A percentile compares a stretch with the other conserved stretches of the same genome.
phyloP scores from a whole-genome alignment of 30 jellyfish, hydroid and myxozoan genomes.

The Hydractinia symbiolongicarpus region DNA sequence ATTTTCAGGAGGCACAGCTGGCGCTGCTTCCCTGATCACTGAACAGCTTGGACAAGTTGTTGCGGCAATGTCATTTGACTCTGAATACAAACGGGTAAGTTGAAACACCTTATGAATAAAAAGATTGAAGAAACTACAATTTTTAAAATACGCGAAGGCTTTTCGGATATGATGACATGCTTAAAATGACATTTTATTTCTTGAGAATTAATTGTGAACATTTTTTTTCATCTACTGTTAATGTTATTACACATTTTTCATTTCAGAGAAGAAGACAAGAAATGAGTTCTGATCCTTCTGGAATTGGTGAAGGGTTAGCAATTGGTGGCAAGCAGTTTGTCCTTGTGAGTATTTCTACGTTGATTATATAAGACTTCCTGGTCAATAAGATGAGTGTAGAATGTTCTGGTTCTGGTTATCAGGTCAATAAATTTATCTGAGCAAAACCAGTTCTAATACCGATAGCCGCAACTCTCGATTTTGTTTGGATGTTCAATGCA shows the following conservation, averaged over 20 bases:
- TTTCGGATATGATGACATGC: neutral
- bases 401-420: too few relatives aligned
- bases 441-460: neutral
- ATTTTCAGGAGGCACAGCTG: slow-evolving; percentile 35
- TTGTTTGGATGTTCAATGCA: neutral
- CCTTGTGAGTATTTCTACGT: slow-evolving; percentile 14
- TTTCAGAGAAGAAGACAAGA: slow-evolving; percentile 27
- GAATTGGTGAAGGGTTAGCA: slow-evolving; percentile 32
- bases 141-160: neutral
- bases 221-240: neutral
- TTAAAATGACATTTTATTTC: neutral
- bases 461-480: neutral
- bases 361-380: neutral
- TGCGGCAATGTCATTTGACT: slow-evolving; percentile 45
- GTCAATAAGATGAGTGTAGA: too few relatives aligned
- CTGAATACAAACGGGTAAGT: slow-evolving; percentile 38
- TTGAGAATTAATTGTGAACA: neutral
- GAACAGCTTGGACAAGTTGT: slow-evolving; percentile 47
- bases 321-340: slow-evolving; percentile 46
- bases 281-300: slow-evolving; percentile 29
- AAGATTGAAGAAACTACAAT: too few relatives aligned
- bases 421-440: too few relatives aligned
- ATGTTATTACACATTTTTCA: neutral
- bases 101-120: neutral
- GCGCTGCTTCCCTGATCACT: slow-evolving; percentile 34